Base-by-base conservation (phyloP, 2,888 invertebrate genomes). In the Belgica antarctica region DNA sequence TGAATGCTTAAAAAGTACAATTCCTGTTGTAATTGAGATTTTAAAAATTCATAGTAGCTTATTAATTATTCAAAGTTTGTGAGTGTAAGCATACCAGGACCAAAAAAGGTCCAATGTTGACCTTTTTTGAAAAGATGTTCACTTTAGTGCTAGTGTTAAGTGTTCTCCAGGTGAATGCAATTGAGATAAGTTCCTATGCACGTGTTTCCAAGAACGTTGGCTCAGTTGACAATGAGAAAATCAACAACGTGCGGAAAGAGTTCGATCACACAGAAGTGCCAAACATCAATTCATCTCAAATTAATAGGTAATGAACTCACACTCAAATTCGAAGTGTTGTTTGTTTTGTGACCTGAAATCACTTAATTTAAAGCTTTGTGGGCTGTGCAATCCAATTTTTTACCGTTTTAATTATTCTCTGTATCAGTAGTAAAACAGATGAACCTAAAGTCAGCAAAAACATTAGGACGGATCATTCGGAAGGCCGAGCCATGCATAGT, bases 181-280 rank as follows among this genome's bases (percentile, higher is more conserved):
- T 70, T 36, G 71, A 72, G 59, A 34, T 71, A 24, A 71, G 68
- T 71, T 72, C 72, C 22, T 72, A 72, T 70, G 61, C 70, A 59
- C 70, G 63, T 78, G 15, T 57, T 73, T 24, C 73, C 73, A 12
- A 74, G 73, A 47, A 76, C 76, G n/a, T 73, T 71, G 59, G 73
- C 70, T 22, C 62, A 22, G 70, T 62, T 24, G 71, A 63, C 17
- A 72, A 59, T 27, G 62, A 24, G 28, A 34, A 62, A 19, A 25
- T 5, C n/a, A 25, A 17, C 8, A n/a, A 59, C 4, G 2, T 3
- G 25, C 19, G 25, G 31, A 34, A 62, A 62, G 52, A 7, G 7
- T 52, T 22, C 52, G 22, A 52, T 7, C 52, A 52, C n/a, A n/a
- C n/a, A n/a, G n/a, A 10, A 52, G 52, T 17, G 52, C 8, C 52